Conservation (phyloP, 2,113 vertebrate species). For the Pomatorhinus ruficollis region DNA sequence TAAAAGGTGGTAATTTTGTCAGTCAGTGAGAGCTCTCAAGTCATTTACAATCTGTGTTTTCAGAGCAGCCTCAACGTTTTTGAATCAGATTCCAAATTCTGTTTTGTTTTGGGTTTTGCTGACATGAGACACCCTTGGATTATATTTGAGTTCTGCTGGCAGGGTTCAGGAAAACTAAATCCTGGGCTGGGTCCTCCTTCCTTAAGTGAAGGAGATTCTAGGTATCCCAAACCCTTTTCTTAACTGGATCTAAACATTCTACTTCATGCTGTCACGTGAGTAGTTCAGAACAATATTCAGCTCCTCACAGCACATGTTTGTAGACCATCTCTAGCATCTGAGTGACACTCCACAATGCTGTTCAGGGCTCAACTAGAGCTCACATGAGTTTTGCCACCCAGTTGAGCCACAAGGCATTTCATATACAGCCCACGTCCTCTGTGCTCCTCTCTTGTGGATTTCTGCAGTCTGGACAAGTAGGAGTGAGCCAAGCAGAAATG, state of each 20-base stretch:
- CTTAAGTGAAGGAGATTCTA: background rate
- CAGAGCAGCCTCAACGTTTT: background rate
- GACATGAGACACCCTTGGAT: accelerated
- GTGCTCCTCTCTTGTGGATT: background rate
- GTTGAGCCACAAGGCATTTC: background rate
- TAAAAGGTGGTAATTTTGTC: background rate
- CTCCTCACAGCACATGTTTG: background rate
- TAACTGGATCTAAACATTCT: background rate
- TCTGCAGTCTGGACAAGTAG: background rate
- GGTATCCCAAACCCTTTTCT: background rate
- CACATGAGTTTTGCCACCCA: background rate
- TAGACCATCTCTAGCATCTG: background rate
- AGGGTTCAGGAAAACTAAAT: background rate
- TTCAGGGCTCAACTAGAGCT: background rate
- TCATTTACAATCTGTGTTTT: background rate
- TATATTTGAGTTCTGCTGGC: background rate
- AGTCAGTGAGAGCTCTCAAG: background rate
- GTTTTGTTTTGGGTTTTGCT: background rate
- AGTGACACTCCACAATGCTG: background rate
- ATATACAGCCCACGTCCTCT: background rate
- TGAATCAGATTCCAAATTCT: background rate
- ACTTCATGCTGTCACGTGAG: background rate
- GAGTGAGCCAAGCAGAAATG: background rate
- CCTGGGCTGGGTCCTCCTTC: background rate
- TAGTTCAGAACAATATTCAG: background rate